phyloP scores from a whole-genome alignment of 2,113 vertebrate species.

The Anser cygnoides region DNA sequence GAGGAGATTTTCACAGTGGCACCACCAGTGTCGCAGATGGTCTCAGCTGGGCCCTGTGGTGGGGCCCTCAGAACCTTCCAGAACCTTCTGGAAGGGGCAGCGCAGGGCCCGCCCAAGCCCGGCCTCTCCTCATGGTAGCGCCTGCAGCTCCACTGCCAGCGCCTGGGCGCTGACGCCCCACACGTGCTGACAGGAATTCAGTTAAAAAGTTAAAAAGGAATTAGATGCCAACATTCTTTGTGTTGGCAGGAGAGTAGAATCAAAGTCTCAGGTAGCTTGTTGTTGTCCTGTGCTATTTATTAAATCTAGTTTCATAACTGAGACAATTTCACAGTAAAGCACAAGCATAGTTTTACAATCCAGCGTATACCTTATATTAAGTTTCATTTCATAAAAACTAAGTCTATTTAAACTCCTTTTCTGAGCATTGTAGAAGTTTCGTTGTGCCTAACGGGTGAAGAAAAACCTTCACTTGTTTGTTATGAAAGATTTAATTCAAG shows the following conservation, averaged over 20 bases:
- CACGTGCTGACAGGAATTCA: not conserved
- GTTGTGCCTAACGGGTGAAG: not conserved
- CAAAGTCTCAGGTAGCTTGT: not conserved
- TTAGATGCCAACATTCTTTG: not conserved
- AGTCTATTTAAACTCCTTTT: not conserved
- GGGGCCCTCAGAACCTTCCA: rapidly evolving
- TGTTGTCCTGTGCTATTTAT: not conserved
- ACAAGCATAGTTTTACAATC: not conserved
- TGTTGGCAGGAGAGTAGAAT: not conserved
- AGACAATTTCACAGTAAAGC: not conserved
- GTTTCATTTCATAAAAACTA: not conserved
- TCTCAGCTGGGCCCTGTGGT: rapidly evolving
- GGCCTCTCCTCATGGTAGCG: not conserved
- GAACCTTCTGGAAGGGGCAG: not conserved
- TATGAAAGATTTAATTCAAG: not conserved
- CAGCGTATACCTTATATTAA: not conserved
- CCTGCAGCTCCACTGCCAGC: too few species aligned
- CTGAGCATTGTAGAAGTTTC: not conserved
- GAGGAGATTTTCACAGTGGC: rapidly evolving
- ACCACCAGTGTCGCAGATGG: rapidly evolving
- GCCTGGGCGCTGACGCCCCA: rapidly evolving
- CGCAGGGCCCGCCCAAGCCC: too few species aligned
- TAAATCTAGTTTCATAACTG: not conserved
- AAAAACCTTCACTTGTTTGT: not conserved
- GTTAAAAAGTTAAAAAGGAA: not conserved